Conservation (phyloP, 2,888 invertebrate genomes). For the Octonoba sinensis region DNA sequence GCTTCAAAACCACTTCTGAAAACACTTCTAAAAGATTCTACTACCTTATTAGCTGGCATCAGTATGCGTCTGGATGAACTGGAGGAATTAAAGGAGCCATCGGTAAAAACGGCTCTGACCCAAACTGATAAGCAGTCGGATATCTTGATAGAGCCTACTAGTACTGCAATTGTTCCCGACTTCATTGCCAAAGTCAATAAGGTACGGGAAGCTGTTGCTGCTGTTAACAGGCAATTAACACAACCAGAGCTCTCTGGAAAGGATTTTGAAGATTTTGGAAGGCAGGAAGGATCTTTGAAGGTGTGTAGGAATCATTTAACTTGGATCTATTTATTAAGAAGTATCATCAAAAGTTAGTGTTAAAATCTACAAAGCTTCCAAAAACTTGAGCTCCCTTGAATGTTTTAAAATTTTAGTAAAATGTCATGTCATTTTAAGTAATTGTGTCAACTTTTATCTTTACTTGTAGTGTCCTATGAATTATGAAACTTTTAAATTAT, state of each 20-base stretch:
- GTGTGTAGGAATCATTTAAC: conserved; percentile 67
- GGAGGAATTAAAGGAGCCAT: conserved; percentile 26
- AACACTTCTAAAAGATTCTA: conserved; percentile 39
- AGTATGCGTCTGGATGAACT: conserved; percentile 70
- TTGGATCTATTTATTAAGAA: too few relatives aligned
- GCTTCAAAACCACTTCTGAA: conserved; percentile 38
- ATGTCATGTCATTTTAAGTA: background rate
- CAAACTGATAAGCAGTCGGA: conserved; percentile 57
- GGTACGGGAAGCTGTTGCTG: conserved; percentile 75
- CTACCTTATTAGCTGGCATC: conserved; percentile 72
- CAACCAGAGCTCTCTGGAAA: conserved; percentile 76
- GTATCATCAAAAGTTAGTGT: too few relatives aligned
- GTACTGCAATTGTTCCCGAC: conserved; percentile 68
- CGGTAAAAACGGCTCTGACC: conserved; percentile 50
- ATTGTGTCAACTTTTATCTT: background rate
- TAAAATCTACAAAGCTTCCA: too few relatives aligned
- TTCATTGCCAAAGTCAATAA: conserved; percentile 75
- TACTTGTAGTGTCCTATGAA: background rate
- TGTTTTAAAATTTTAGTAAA: background rate
- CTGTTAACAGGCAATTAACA: conserved; percentile 74
- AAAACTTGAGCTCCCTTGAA: background rate
- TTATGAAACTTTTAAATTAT: too few relatives aligned
- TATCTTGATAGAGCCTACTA: conserved; percentile 35
- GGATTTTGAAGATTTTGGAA: conserved; percentile 78
- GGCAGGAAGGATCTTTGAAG: conserved; percentile 77